A percentile compares a stretch with the other conserved stretches of the same genome.
phyloP scores from a whole-genome alignment of 2,888 invertebrate species.

The Nephrotoma guestfalica region DNA sequence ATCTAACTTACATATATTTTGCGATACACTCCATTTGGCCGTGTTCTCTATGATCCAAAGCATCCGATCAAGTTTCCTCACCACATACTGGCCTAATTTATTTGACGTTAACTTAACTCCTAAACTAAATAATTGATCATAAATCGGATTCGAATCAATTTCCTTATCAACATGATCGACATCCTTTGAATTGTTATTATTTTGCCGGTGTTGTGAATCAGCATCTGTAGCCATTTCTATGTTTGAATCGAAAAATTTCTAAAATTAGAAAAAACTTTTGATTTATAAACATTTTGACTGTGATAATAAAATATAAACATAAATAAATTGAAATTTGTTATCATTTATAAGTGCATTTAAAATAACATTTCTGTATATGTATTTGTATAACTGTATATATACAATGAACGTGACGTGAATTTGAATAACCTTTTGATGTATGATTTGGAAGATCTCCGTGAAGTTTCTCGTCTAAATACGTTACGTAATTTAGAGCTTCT shows the following conservation, averaged over 20 bases:
- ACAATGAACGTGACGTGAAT: background rate
- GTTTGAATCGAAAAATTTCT: background rate
- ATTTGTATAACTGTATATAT: background rate
- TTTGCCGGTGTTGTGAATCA: background rate
- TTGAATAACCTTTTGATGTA: background rate
- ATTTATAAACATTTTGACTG: background rate
- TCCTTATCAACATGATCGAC: background rate
- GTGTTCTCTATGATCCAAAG: constrained; percentile 25
- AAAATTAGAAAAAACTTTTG: background rate
- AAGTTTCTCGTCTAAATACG: too few species aligned
- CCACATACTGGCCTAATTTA: constrained; percentile 21
- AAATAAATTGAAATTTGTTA: background rate
- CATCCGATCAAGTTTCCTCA: constrained; percentile 21
- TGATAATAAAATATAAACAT: background rate
- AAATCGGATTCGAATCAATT: background rate
- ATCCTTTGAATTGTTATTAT: background rate
- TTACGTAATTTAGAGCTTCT: too few species aligned
- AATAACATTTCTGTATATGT: background rate
- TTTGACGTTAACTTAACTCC: constrained; percentile 16
- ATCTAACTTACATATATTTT: constrained; percentile 11
- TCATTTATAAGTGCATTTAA: background rate
- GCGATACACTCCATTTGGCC: constrained; percentile 29
- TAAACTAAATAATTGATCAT: background rate
- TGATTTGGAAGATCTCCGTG: background rate
- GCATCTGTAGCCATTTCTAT: background rate